A percentile compares a stretch with the other conserved stretches of the same genome.
phyloP scores from a whole-genome alignment of 2,888 invertebrate genomes.

The Ormyrus nitidulus region DNA sequence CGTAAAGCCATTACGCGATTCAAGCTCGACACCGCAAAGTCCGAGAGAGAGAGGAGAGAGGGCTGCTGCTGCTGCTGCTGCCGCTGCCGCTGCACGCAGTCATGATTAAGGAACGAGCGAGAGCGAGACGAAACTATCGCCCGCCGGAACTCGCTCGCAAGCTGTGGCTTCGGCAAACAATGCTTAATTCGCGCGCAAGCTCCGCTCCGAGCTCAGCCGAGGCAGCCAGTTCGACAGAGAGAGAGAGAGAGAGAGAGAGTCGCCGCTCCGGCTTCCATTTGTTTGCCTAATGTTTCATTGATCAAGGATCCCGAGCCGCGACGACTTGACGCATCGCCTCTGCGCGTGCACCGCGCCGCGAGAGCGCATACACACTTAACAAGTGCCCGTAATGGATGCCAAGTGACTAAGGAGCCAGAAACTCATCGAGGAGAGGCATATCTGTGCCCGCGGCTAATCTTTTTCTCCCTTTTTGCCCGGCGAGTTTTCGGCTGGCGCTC shows the following conservation, averaged over 20 bases:
- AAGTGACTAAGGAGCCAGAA: slow-evolving; percentile 66
- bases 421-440: neutral
- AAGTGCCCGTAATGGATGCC: slow-evolving; percentile 45
- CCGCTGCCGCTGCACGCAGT: neutral
- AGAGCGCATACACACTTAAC: too few relatives aligned
- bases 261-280: neutral
- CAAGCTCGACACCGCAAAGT: neutral
- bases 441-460: slow-evolving; percentile 49
- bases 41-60: neutral
- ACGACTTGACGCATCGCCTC: too few relatives aligned
- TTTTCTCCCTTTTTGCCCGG: slow-evolving; percentile 49
- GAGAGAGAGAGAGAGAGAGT: neutral
- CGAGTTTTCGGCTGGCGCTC: slow-evolving; percentile 62
- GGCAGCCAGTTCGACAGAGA: too few relatives aligned
- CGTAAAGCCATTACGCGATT: slow-evolving; percentile 46
- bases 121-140: slow-evolving; percentile 15
- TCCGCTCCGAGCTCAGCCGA: too few relatives aligned
- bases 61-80: neutral
- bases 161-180: slow-evolving; percentile 59
- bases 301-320: neutral
- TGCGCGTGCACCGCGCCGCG: too few relatives aligned
- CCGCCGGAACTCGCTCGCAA: neutral
- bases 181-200: slow-evolving; percentile 44
- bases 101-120: slow-evolving; percentile 55
- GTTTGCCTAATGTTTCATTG: slow-evolving; percentile 16